Base-by-base conservation (phyloP, 2,888 invertebrate species). In the Drosophila nr. fundita region DNA sequence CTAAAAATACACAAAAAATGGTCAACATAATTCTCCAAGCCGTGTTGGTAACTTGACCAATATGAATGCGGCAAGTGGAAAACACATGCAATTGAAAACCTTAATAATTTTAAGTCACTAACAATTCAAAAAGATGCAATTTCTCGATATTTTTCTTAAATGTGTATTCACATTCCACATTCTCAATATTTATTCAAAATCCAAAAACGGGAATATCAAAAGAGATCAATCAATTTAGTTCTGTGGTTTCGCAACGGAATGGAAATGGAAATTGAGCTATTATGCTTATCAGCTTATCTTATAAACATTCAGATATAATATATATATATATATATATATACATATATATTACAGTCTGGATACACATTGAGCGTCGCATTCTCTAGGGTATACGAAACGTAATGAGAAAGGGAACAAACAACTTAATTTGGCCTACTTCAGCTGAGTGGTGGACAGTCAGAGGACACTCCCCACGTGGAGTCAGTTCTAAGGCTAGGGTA, bases 401-500 rank as follows among this genome's bases (percentile, higher is more conserved):
- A 18, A 15, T 27, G 27, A 18, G 15, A 15, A 15, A 27, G 10
- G 48, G 15, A 27, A n/a, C 18, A 50, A 27, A 29, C 6, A 29
- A 18, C 6, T 29, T n/a, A 13, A 29, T 29, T 50, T n/a, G 0
- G 11, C 27, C 49, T 10, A 50, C 50, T 50, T 6, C 18, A 1
- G 29, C n/a, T 4, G 32, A 10, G 32, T 32, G 32, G 32, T 32
- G 32, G 32, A 32, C 32, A 32, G 10, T 32, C 10, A 32, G 18
- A n/a, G 11, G 18, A 29, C 27, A 29, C n/a, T 45, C 7, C 50
- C 29, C 50, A 11, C 21, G 18, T 11, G 38, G 8, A 38, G 13
- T n/a, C 27, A 27, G 13, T 21, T 13, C n/a, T 38, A 40, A 38
- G 40, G 34, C 18, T 32, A 68, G 76, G 29, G 77, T 64, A 64